Evolutionary conservation across 2,797 vertebrate species (phyloP).

Genomic region (Crypturellus tataupa): DNA sequence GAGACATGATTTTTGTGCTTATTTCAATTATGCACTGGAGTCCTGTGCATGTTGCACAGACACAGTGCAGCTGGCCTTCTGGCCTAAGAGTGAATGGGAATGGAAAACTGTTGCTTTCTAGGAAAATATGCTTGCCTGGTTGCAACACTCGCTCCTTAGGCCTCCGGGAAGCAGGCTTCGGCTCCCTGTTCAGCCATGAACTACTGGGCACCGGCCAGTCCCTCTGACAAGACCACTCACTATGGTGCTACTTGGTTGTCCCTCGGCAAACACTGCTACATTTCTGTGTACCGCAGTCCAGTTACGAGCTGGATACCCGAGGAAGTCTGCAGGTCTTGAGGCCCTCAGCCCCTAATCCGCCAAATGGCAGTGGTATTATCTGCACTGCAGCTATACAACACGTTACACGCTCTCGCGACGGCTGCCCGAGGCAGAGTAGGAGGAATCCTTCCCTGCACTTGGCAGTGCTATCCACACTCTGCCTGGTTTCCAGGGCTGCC

Average conservation of each 20-base stretch:
- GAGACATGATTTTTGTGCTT: not conserved
- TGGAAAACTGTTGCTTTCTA: fast-evolving
- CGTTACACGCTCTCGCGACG: not conserved
- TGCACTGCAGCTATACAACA: not conserved
- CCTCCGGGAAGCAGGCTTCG: not conserved
- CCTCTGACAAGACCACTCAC: not conserved
- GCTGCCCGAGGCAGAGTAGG: too few relatives aligned
- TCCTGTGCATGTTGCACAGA: not conserved
- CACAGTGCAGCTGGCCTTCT: not conserved
- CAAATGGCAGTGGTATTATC: not conserved
- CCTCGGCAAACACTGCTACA: not conserved
- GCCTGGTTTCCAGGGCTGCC: not conserved
- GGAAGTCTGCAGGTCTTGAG: not conserved
- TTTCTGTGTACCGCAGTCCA: not conserved
- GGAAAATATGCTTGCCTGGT: not conserved
- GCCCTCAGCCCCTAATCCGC: not conserved
- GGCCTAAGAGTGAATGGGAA: not conserved
- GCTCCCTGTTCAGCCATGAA: not conserved
- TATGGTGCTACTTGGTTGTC: not conserved
- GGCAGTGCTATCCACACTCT: not conserved
- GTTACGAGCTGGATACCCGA: not conserved
- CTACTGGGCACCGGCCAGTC: not conserved
- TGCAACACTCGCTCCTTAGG: not conserved
- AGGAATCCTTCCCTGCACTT: not conserved
- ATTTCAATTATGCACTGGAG: not conserved